Evolutionary conservation across 92 coral and sea anemone genomes (phyloP).

Genomic region (Epizoanthus illoricatus): DNA sequence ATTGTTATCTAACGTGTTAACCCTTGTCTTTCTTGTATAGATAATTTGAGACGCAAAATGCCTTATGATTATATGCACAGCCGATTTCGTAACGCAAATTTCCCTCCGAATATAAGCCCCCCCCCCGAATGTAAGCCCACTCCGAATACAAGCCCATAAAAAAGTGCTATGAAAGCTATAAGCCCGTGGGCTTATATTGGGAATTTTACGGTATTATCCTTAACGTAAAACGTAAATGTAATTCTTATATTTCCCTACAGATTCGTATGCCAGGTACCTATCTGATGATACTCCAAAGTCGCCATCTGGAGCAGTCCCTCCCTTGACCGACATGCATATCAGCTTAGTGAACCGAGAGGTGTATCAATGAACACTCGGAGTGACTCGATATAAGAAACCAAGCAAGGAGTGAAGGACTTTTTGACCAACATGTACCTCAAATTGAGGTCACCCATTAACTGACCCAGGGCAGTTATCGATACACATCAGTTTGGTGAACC

Average conservation of each 20-base stretch:
- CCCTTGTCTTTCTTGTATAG: too few relatives aligned
- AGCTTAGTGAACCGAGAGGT: slow-evolving; percentile 69
- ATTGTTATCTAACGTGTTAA: too few relatives aligned
- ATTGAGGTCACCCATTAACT: neutral
- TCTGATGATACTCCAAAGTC: neutral
- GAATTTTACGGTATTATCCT: neutral
- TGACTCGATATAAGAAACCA: neutral
- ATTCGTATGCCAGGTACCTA: slow-evolving; percentile 27
- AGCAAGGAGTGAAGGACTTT: neutral
- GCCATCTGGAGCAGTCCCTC: slow-evolving; percentile 63
- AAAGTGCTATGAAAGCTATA: too few relatives aligned
- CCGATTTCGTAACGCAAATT: too few relatives aligned
- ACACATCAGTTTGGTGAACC: neutral
- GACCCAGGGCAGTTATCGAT: neutral
- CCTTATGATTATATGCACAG: too few relatives aligned
- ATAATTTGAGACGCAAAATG: too few relatives aligned
- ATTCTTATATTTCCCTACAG: neutral
- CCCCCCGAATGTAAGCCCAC: too few relatives aligned
- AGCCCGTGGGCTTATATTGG: too few relatives aligned
- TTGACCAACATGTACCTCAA: neutral
- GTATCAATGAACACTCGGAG: slow-evolving; percentile 1
- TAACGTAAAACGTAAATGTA: neutral
- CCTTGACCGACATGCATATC: slow-evolving; percentile 82
- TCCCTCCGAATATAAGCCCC: too few relatives aligned
- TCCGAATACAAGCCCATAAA: too few relatives aligned